Conservation (phyloP, 1,140 invertebrate species). For the Brachionus paranguensis region DNA sequence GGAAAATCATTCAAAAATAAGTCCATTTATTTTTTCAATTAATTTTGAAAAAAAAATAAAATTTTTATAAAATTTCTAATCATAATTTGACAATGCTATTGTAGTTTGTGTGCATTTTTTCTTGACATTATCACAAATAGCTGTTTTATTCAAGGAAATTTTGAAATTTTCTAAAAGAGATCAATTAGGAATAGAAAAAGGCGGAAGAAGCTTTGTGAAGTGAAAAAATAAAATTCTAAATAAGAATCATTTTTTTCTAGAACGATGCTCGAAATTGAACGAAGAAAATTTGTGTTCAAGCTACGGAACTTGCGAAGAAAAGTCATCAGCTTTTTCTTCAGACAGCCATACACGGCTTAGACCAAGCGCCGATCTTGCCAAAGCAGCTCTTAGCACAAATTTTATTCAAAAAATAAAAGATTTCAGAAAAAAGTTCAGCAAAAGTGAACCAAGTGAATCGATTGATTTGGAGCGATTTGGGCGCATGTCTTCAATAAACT, state of each 20-base stretch:
- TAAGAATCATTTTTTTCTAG: neutral
- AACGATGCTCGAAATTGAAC: conserved; percentile 19
- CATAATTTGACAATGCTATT: no score
- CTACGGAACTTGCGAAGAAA: conserved; percentile 30
- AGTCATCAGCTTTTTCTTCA: neutral
- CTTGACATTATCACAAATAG: no score
- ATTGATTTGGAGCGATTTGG: neutral
- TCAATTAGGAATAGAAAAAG: no score
- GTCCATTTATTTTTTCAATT: no score
- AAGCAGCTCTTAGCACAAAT: neutral
- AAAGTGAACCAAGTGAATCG: neutral
- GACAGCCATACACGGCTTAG: neutral
- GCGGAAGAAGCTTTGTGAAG: no score
- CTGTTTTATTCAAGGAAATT: no score
- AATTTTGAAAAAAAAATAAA: no score
- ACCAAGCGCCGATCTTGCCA: neutral
- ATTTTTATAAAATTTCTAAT: no score
- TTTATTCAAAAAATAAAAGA: conserved; percentile 8
- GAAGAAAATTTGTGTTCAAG: neutral
- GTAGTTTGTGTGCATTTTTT: no score
- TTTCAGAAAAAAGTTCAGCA: neutral
- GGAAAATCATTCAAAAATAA: no score
- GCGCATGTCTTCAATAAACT: neutral
- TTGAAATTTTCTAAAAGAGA: no score
- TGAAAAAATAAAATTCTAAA: no score